These are phyloP conservation scores for Ciconia maguari DNA, from an alignment of 2,113 vertebrate species.

Conservation along the genomic window DNA sequence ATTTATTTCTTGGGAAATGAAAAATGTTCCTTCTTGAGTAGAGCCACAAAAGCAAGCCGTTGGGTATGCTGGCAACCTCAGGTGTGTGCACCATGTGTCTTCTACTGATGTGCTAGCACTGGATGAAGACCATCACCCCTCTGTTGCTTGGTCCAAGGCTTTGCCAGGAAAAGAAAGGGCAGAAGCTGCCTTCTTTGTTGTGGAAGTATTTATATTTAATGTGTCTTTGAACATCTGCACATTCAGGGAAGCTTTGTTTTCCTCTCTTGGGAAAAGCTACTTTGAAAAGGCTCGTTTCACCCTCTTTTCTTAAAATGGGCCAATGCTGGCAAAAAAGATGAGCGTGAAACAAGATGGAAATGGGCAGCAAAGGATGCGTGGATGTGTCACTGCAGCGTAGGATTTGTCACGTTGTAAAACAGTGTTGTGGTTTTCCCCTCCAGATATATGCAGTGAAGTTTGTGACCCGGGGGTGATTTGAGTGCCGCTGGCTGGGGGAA, in stretches of 20 bases:
- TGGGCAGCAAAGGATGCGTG: background rate
- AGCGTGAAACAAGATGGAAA: background rate
- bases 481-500: background rate
- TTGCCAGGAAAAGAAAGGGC: background rate
- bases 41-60: background rate
- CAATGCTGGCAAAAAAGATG: background rate
- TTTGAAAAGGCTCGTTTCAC: background rate
- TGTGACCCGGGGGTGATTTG: background rate
- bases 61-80: background rate
- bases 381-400: background rate
- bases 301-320: background rate
- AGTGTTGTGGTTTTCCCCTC: background rate
- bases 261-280: background rate
- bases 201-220: background rate
- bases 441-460: background rate
- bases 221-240: background rate
- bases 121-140: background rate
- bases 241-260: background rate
- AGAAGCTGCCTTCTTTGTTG: background rate
- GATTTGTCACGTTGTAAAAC: background rate
- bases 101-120: background rate
- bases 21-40: background rate
- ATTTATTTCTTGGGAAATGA: slow-evolving; percentile 35
- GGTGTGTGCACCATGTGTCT: background rate
- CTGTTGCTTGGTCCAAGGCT: background rate